A percentile compares a stretch with the other conserved stretches of the same genome.
phyloP scores from a whole-genome alignment of 2,113 vertebrate genomes.

The Prinia subflava region DNA sequence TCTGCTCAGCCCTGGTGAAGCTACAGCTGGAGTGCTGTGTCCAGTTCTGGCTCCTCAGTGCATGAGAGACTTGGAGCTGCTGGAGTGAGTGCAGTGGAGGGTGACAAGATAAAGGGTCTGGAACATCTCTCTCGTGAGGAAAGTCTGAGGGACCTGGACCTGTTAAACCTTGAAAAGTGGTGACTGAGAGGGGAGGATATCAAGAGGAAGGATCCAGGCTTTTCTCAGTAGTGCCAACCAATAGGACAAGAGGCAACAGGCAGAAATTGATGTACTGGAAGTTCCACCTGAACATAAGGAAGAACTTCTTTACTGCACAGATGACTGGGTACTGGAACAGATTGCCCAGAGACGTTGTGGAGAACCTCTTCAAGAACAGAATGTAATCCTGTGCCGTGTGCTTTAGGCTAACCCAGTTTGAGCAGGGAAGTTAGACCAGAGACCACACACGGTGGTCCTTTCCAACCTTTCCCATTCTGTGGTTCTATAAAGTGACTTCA shows the following conservation, averaged over 20 bases:
- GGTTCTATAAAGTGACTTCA: background rate
- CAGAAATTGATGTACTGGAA: background rate
- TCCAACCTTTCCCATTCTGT: background rate
- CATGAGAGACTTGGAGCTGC: background rate
- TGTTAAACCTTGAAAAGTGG: background rate
- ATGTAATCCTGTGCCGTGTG: background rate
- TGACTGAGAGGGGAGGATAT: background rate
- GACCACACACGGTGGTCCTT: background rate
- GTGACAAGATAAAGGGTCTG: accelerated
- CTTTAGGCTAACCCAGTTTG: background rate
- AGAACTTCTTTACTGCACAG: background rate
- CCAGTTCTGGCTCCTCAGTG: background rate
- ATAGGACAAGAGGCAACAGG: background rate
- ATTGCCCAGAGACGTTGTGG: background rate
- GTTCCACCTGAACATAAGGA: background rate
- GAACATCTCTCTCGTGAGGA: background rate
- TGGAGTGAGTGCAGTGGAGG: accelerated
- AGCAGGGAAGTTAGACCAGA: background rate
- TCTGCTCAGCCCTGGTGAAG: background rate
- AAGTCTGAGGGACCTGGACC: background rate
- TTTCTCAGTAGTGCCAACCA: background rate
- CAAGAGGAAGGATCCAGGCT: background rate
- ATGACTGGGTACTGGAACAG: background rate
- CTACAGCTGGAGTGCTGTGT: background rate
- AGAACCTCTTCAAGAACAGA: background rate